Conservation (phyloP, 1,140 invertebrate genomes). For the Drosophila navojoa region DNA sequence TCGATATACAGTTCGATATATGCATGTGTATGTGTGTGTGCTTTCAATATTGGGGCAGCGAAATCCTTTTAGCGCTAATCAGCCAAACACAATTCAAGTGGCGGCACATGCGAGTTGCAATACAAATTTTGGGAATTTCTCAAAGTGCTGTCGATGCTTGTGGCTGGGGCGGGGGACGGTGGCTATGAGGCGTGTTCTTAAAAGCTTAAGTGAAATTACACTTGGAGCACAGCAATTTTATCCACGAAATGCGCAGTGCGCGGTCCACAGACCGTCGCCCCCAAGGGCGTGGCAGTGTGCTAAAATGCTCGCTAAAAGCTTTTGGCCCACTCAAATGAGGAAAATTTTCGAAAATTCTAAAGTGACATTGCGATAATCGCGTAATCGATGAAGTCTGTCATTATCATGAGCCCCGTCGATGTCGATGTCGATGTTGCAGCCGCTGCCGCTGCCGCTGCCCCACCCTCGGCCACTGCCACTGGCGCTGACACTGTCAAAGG, state of each 20-base stretch:
- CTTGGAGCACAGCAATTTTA: constrained; percentile 76
- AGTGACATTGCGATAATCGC: constrained; percentile 80
- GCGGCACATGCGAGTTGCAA: constrained; percentile 34
- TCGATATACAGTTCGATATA: constrained; percentile 21
- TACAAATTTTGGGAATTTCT: constrained; percentile 24
- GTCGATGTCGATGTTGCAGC: constrained; percentile 6
- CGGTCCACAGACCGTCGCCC: constrained; percentile 1
- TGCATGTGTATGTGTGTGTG: not conserved
- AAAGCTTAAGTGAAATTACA: constrained; percentile 82
- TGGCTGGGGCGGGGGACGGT: not conserved
- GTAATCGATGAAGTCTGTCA: constrained; percentile 82
- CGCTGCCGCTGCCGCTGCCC: not conserved
- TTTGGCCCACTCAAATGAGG: constrained; percentile 66
- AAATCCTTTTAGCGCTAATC: constrained; percentile 79
- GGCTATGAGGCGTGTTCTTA: constrained; percentile 56
- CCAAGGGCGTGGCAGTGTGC: constrained; percentile 15
- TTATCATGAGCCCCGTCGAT: constrained; percentile 65
- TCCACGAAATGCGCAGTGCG: constrained; percentile 60
- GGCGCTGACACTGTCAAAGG: constrained; percentile 24
- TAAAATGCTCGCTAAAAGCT: constrained; percentile 71
- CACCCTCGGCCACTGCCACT: not conserved
- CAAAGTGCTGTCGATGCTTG: not conserved
- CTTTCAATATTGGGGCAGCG: constrained; percentile 47
- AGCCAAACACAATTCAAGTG: constrained; percentile 63
- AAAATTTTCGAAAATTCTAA: constrained; percentile 71